Base-by-base conservation (phyloP, 2,113 vertebrate genomes). In the Tupaia tana region DNA sequence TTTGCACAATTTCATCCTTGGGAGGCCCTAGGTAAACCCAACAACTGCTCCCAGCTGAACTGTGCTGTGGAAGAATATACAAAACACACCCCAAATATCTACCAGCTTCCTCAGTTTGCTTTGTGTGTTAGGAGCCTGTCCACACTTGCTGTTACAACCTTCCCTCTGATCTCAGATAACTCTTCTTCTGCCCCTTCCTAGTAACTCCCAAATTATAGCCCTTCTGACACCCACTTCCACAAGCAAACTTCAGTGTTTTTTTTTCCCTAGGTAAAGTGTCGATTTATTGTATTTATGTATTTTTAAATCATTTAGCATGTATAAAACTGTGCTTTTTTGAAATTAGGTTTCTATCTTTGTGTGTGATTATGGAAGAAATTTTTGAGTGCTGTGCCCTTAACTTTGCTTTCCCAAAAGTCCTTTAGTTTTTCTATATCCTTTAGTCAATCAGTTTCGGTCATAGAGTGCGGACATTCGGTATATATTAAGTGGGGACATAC, bases 271-370 rank as follows among this genome's bases (percentile, higher is more conserved):
- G 83, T 82, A 15, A 64, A 71, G 29, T 63, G 52, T 61, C 58
- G 31, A 64, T 85, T 86, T 91, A 54, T 11, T 78, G 25, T 61
- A 25, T 43, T 86, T 69, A 24, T 71, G 9, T 59, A 95, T 85
- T 91, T 93, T 67, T 81, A 93, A 93, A 86, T 1, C 18, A 91
- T 63, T 93, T 91, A 27, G 3, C 34, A 27, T 54, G 1, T 79
- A 20, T 73, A 95, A 83, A 89, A 79, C n/a, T 66, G 64, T 66
- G 71, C 85, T n/a, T 89, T 93, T 70, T 71, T 83, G 43, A 43
- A 43, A 71, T 89, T 71, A 89, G 58, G 31, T 86, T 90, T 31
- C 63, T 90, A 11, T 63, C 13, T 67, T 7, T 85, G 27, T 86
- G 22, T 12, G 34, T 82, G 54, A 52, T 56, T 3, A 63, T n/a